These are phyloP conservation scores for Hylyphantes graminicola DNA, from an alignment of 1,140 invertebrate genomes.

Conservation along the genomic window DNA sequence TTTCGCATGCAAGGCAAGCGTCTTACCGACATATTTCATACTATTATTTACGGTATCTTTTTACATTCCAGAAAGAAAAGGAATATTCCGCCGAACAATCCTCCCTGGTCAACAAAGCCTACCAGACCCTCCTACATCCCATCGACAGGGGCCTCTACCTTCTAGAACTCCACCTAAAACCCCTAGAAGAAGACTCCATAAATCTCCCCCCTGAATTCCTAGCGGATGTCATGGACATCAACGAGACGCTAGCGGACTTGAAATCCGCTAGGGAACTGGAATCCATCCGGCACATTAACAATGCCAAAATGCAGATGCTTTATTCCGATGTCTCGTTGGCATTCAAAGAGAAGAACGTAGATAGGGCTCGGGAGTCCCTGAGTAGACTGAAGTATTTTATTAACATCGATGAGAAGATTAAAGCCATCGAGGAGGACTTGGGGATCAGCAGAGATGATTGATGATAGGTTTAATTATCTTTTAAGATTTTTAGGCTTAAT, in stretches of 20 bases:
- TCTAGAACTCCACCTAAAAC: slow-evolving; percentile 75
- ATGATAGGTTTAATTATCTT: background rate
- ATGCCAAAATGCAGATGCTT: slow-evolving; percentile 71
- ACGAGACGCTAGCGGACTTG: slow-evolving; percentile 76
- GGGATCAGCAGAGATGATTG: slow-evolving; percentile 55
- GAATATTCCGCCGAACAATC: slow-evolving; percentile 83
- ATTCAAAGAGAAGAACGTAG: slow-evolving; percentile 75
- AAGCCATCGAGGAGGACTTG: slow-evolving; percentile 68
- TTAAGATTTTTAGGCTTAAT: too few relatives aligned
- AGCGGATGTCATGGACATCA: slow-evolving; percentile 87
- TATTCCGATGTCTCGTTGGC: slow-evolving; percentile 73
- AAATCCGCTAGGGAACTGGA: slow-evolving; percentile 73
- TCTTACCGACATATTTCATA: too few relatives aligned
- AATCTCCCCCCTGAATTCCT: slow-evolving; percentile 80
- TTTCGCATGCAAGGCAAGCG: too few relatives aligned
- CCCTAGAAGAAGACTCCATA: slow-evolving; percentile 77
- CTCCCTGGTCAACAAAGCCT: slow-evolving; percentile 87
- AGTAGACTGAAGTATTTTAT: slow-evolving; percentile 85
- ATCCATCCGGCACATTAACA: slow-evolving; percentile 74
- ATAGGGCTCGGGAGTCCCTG: slow-evolving; percentile 73
- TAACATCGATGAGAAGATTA: slow-evolving; percentile 82
- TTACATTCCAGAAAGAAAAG: slow-evolving; percentile 74
- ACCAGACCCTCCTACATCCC: slow-evolving; percentile 80
- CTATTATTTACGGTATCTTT: background rate
- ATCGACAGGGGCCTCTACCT: slow-evolving; percentile 83